Conservation (phyloP, 2,113 vertebrate species). For the Passer montanus region DNA sequence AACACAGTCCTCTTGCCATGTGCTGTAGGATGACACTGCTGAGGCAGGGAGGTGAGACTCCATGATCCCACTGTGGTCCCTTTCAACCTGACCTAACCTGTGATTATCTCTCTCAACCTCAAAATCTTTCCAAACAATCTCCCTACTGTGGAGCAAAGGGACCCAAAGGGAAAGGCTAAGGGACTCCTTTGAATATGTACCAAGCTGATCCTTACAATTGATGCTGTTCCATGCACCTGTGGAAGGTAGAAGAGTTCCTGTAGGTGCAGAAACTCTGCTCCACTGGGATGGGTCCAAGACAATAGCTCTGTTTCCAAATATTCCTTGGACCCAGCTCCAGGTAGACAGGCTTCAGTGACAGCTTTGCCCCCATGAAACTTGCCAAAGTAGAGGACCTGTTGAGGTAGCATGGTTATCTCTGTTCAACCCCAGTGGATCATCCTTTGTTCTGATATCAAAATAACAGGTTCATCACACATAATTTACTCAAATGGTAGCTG, state of each 20-base stretch:
- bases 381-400: not conserved
- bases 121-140: not conserved
- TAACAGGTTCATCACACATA: not conserved
- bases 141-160: not conserved
- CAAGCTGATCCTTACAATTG: not conserved
- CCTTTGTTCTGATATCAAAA: not conserved
- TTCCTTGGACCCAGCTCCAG: not conserved
- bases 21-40: not conserved
- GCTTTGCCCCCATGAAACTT: not conserved
- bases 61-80: not conserved
- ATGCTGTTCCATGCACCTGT: not conserved
- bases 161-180: not conserved
- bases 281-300: not conserved
- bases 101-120: not conserved
- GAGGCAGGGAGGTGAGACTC: not conserved
- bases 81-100: not conserved
- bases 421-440: not conserved
- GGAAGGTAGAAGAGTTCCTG: not conserved
- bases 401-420: not conserved
- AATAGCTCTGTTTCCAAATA: not conserved
- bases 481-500: not conserved
- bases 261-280: not conserved
- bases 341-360: not conserved
- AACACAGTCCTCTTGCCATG: not conserved
- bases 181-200: accelerated